Base-by-base conservation (phyloP, 2,797 vertebrate genomes). In the Pseudomugil gertrudae region DNA sequence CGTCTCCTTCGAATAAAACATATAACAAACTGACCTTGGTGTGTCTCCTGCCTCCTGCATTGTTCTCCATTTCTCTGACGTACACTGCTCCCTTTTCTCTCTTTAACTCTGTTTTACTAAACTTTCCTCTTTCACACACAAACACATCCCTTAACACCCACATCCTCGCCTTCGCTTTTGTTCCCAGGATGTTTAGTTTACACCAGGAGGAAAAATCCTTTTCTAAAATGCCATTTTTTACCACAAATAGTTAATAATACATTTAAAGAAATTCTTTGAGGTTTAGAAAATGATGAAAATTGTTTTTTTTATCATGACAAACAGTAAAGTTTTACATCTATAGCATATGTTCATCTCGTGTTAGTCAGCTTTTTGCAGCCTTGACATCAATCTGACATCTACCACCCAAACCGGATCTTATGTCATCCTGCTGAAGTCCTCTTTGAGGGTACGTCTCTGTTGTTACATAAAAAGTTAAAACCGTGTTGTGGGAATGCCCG, bases 21-120 rank as follows among this genome's bases (percentile, higher is more conserved):
- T 23, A 73, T 59, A 86, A 84, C 82, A 88, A 53, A 70, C 33
- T 84, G 88, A 91, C 88, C 89, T 89, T 87, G 87, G 69, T 71
- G 47, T 19, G 74, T 74, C 80, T 86, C 85, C 83, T 83, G 84
- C 78, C 74, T 84, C 70, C 53, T 72, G 78, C 84, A 91, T 91
- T 91, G 90, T 91, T 90, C 81, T 85, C 65, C 17, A 26, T 33
- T 59, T 76, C 80, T 84, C 84, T 91, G 89, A 91, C 90, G 90
- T 76, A 90, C 84, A 74, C 36, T 52, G 54, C 74, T 84, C 85
- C 84, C 87, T 79, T 86, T 80, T 89, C 67, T 83, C 84, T 79
- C 79, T 87, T 88, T 76, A 86, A 83, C 70, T 59, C 53, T 63
- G 64, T 72, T 90, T 87, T 78, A 78, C 57, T 43, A 52, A 86